Percentiles rank a stretch among this genome's conserved stretches.
These are phyloP conservation scores for Acrocephalus kingi DNA, from an alignment of 2,113 vertebrate species.

Conservation along the genomic window DNA sequence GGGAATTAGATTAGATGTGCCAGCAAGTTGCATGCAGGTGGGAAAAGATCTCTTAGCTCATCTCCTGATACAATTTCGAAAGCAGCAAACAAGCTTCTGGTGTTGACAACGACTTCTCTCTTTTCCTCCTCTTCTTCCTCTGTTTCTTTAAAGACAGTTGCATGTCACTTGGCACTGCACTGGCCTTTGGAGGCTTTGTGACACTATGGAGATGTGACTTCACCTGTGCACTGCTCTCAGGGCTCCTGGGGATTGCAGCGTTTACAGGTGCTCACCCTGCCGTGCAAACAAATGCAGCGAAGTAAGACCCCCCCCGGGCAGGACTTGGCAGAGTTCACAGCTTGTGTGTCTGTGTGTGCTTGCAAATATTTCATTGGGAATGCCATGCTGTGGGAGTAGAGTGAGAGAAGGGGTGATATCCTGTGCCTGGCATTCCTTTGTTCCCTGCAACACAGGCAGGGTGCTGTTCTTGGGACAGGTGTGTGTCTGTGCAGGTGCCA, in stretches of 20 bases:
- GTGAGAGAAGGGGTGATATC: not conserved
- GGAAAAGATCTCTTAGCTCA: not conserved
- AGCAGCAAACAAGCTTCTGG: not conserved
- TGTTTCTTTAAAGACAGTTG: not conserved
- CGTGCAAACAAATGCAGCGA: not conserved
- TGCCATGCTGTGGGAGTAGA: not conserved
- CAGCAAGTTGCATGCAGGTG: not conserved
- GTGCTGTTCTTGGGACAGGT: not conserved
- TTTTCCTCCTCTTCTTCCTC: not conserved
- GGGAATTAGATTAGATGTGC: not conserved
- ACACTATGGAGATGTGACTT: not conserved
- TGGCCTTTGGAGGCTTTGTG: not conserved
- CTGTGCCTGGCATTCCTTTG: not conserved
- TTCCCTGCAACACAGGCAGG: not conserved
- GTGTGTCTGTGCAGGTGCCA: rapidly evolving
- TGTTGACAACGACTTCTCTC: not conserved
- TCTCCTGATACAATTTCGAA: not conserved
- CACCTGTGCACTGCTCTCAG: not conserved
- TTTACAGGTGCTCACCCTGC: rapidly evolving
- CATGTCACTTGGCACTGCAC: not conserved
- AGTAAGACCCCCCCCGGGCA: not conserved
- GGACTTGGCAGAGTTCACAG: not conserved
- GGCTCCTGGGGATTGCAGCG: not conserved
- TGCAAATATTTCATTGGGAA: not conserved
- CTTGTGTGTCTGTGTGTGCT: not conserved